phyloP scores from a whole-genome alignment of 2,888 invertebrate species.

The Notodromas monacha region DNA sequence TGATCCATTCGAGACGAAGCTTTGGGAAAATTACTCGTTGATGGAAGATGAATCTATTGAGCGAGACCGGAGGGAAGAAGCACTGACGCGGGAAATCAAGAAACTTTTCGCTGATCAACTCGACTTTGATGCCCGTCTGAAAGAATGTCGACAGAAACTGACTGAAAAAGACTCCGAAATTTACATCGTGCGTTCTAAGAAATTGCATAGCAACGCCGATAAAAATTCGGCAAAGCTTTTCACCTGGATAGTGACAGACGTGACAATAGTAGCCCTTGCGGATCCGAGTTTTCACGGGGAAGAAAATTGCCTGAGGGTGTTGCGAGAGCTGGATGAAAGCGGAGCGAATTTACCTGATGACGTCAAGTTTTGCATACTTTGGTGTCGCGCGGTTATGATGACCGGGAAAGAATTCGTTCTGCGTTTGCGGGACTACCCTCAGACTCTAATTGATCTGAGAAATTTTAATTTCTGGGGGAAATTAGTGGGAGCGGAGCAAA shows the following conservation, averaged over 20 bases:
- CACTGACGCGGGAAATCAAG: slow-evolving; percentile 62
- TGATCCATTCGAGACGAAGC: slow-evolving; percentile 86
- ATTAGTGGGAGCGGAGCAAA: slow-evolving; percentile 58
- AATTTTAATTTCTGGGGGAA: slow-evolving; percentile 60
- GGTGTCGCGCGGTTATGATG: slow-evolving; percentile 58
- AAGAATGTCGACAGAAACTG: too few species aligned
- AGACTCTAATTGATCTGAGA: slow-evolving; percentile 52
- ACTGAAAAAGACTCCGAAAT: too few species aligned
- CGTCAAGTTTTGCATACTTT: slow-evolving; percentile 55
- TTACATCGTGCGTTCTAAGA: slow-evolving; percentile 61
- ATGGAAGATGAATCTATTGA: slow-evolving; percentile 82
- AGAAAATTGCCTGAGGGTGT: slow-evolving; percentile 31
- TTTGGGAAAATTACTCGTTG: slow-evolving; percentile 77
- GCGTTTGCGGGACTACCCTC: slow-evolving; percentile 71
- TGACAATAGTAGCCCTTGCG: slow-evolving; percentile 40
- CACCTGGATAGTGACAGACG: slow-evolving; percentile 45
- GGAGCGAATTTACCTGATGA: slow-evolving; percentile 22
- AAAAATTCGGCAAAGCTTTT: slow-evolving; percentile 42
- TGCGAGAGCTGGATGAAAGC: slow-evolving; percentile 51
- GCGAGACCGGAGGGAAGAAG: slow-evolving; percentile 50
- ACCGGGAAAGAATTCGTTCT: slow-evolving; percentile 57
- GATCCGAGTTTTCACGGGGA: slow-evolving; percentile 57
- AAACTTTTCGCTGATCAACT: neutral
- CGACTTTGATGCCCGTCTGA: too few species aligned
- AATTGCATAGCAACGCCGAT: slow-evolving; percentile 28